Evolutionary conservation across 2,113 vertebrate species (phyloP).

Genomic region (Miniopterus natalensis): DNA sequence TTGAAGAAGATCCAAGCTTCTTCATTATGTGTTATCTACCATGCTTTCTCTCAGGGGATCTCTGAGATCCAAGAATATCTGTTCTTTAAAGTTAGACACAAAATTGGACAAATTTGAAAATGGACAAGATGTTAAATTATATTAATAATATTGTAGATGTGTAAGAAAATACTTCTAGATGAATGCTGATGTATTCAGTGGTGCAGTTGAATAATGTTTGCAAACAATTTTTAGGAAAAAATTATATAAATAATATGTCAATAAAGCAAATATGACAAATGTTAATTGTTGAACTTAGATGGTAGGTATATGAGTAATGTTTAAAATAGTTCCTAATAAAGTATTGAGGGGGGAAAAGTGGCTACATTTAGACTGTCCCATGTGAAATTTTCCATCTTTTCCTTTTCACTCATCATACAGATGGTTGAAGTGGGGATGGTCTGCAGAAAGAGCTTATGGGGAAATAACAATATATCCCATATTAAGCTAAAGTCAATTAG

Average conservation of each 20-base stretch:
- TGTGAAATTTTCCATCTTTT: background rate
- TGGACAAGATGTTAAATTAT: background rate
- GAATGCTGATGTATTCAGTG: background rate
- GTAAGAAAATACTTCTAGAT: slow-evolving; percentile 37
- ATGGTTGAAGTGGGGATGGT: background rate
- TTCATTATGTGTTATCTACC: background rate
- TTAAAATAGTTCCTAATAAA: background rate
- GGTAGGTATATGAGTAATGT: background rate
- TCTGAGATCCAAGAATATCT: slow-evolving; percentile 6
- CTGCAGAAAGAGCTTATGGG: background rate
- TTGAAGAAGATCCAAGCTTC: background rate
- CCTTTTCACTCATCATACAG: background rate
- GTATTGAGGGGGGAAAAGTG: background rate
- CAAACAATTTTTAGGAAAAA: background rate
- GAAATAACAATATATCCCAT: slow-evolving; percentile 7
- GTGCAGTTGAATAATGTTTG: background rate
- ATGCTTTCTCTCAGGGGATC: background rate
- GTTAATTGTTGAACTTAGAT: background rate
- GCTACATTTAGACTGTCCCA: background rate
- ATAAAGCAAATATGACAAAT: background rate
- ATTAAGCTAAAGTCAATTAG: slow-evolving; percentile 7
- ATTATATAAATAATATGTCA: background rate
- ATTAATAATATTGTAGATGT: background rate
- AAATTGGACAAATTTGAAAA: slow-evolving; percentile 33
- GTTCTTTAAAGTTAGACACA: slow-evolving; percentile 10